These are phyloP conservation scores for Agonopterix alstromeriana DNA, from an alignment of 2,888 invertebrate species.

Conservation along the genomic window DNA sequence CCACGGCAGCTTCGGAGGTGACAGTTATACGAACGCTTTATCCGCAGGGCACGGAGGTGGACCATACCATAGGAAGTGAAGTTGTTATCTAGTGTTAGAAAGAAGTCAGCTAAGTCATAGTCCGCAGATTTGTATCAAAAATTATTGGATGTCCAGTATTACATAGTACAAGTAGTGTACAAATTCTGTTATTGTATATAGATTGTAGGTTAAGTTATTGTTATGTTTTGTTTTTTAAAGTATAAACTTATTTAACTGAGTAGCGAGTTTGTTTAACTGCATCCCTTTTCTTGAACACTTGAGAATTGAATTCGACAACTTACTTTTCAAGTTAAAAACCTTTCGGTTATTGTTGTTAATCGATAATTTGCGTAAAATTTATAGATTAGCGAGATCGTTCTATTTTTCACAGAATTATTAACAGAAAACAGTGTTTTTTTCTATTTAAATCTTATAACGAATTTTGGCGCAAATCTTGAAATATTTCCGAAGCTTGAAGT, in stretches of 20 bases:
- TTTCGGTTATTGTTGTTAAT: no score
- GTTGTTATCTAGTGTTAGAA: conserved; percentile 14
- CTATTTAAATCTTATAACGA: no score
- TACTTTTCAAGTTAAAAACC: no score
- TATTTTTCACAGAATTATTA: no score
- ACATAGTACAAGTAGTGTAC: conserved; percentile 24
- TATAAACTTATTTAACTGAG: conserved; percentile 1
- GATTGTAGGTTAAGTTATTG: conserved; percentile 52
- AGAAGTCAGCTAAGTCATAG: conserved; percentile 63
- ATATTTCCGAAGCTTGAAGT: no score
- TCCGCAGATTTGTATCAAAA: conserved; percentile 20
- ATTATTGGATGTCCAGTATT: conserved; percentile 27
- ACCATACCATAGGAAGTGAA: conserved; percentile 52
- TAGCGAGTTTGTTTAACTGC: no score
- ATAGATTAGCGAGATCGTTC: no score
- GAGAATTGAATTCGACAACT: no score
- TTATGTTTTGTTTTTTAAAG: conserved; percentile 24
- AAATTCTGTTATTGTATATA: conserved; percentile 51
- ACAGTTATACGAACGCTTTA: conserved; percentile 60
- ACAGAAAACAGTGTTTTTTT: no score
- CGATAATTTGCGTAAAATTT: no score
- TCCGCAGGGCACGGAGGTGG: conserved; percentile 68
- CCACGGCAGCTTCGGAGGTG: conserved; percentile 42
- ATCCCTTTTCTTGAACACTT: no score
- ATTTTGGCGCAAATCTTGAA: no score